A percentile compares a stretch with the other conserved stretches of the same genome.
Evolutionary conservation across 2,888 invertebrate species (phyloP).

Genomic region (Cryptocephalus primarius): DNA sequence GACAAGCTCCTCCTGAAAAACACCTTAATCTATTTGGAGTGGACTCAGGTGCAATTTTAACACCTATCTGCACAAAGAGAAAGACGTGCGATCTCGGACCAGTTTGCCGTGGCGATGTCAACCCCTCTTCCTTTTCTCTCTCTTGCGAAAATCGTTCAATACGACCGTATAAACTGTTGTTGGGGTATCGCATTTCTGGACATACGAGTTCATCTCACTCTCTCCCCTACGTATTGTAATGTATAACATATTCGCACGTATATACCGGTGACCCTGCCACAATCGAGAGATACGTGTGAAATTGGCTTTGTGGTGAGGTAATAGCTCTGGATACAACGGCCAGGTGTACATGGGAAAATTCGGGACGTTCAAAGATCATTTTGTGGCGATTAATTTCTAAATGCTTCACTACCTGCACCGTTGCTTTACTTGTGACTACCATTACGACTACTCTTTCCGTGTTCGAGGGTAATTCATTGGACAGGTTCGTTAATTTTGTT

Average conservation of each 20-base stretch:
- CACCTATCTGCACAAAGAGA: conserved; percentile 27
- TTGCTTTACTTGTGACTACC: no score
- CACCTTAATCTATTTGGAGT: conserved; percentile 36
- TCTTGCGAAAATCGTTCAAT: conserved; percentile 19
- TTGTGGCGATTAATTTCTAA: no score
- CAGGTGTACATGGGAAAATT: background rate
- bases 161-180: conserved; percentile 31
- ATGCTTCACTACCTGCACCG: no score
- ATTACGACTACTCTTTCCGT: no score
- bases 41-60: conserved; percentile 36
- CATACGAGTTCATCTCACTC: conserved; percentile 5
- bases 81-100: conserved; percentile 2
- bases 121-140: conserved; percentile 11
- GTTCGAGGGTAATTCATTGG: no score
- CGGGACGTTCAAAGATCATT: no score
- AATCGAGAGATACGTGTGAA: conserved; percentile 23
- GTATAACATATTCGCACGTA: conserved; percentile 17
- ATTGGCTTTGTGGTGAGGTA: conserved; percentile 27
- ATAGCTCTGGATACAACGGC: conserved; percentile 14
- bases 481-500: no score
- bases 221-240: conserved; percentile 10
- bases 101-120: background rate
- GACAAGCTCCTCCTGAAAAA: conserved; percentile 19
- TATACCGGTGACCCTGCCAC: conserved; percentile 10
- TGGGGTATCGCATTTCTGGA: conserved; percentile 21